Evolutionary conservation across 2,888 invertebrate species (phyloP).

Genomic region (Cantharis nigra): DNA sequence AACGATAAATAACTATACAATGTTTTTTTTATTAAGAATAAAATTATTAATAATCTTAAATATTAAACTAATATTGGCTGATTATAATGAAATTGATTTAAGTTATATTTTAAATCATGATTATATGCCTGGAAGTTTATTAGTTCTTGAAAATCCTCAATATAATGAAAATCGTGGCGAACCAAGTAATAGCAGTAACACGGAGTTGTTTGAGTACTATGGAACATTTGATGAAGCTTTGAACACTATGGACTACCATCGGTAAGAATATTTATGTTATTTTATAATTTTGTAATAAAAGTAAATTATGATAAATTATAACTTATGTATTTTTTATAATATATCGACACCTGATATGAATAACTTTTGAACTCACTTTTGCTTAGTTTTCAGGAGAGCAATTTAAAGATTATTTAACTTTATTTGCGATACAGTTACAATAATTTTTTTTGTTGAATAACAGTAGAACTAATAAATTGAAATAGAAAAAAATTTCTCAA

Average conservation of each 20-base stretch:
- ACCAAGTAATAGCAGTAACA: constrained; percentile 32
- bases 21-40: background rate
- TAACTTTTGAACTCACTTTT: too few species aligned
- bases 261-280: constrained; percentile 55
- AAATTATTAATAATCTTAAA: background rate
- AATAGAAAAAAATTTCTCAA: too few species aligned
- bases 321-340: too few species aligned
- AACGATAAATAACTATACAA: background rate
- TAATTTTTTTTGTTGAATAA: too few species aligned
- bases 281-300: background rate
- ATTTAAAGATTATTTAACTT: too few species aligned
- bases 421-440: too few species aligned
- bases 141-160: constrained; percentile 56
- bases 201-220: constrained; percentile 42
- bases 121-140: constrained; percentile 69
- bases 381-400: too few species aligned
- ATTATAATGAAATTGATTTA: constrained; percentile 53
- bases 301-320: too few species aligned
- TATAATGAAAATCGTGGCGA: constrained; percentile 34
- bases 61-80: background rate
- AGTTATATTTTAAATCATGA: constrained; percentile 73
- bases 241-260: constrained; percentile 69
- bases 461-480: too few species aligned
- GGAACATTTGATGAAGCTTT: constrained; percentile 68
- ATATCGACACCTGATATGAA: too few species aligned